A percentile compares a stretch with the other conserved stretches of the same genome.
phyloP scores from a whole-genome alignment of 1,140 invertebrate genomes.

The Platyura marginata region DNA sequence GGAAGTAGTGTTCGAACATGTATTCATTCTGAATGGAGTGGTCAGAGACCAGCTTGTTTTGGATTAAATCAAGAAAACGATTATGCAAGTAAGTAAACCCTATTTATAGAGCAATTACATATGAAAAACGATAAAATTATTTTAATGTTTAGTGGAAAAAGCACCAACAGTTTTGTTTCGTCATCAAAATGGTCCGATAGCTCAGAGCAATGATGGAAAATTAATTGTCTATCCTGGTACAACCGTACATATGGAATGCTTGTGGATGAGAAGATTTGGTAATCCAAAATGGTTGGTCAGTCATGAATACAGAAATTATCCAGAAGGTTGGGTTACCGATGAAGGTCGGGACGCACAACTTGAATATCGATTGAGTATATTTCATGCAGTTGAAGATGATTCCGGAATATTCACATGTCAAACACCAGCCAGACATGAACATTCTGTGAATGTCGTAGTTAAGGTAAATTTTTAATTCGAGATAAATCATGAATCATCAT shows the following conservation, averaged over 20 bases:
- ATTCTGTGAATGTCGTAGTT: slow-evolving; percentile 63
- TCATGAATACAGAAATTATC: slow-evolving; percentile 50
- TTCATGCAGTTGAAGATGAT: slow-evolving; percentile 58
- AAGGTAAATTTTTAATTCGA: too few relatives aligned
- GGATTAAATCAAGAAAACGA: slow-evolving; percentile 71
- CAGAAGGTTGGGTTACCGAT: slow-evolving; percentile 67
- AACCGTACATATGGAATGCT: slow-evolving; percentile 67
- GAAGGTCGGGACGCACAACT: slow-evolving; percentile 54
- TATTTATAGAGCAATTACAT: neutral
- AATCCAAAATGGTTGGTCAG: slow-evolving; percentile 67
- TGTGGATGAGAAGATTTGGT: slow-evolving; percentile 67
- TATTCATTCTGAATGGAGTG: slow-evolving; percentile 58
- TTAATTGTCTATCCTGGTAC: slow-evolving; percentile 70
- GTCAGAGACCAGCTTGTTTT: slow-evolving; percentile 53
- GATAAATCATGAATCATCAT: too few relatives aligned
- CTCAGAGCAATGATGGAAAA: slow-evolving; percentile 69
- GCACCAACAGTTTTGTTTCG: slow-evolving; percentile 68
- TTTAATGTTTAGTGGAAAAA: slow-evolving; percentile 61
- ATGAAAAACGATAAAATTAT: neutral
- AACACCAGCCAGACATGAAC: slow-evolving; percentile 58
- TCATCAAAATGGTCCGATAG: slow-evolving; percentile 61
- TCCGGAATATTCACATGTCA: slow-evolving; percentile 63
- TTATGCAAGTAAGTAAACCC: slow-evolving; percentile 42
- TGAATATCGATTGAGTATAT: slow-evolving; percentile 65
- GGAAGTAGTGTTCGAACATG: slow-evolving; percentile 45